phyloP scores from a whole-genome alignment of 2,113 vertebrate genomes.

The Chionis minor region DNA sequence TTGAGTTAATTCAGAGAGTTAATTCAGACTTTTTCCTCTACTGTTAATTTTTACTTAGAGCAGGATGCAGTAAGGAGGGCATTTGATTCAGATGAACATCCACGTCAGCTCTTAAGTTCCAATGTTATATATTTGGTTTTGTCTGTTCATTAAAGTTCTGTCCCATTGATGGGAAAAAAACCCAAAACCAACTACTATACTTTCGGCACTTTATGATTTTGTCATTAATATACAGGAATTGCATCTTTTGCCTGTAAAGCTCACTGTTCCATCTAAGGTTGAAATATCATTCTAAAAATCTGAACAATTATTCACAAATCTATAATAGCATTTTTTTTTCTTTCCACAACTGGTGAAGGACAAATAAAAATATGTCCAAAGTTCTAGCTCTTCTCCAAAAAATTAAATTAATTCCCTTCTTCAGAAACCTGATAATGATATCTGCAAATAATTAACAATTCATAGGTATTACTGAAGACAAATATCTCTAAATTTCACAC shows the following conservation, averaged over 20 bases:
- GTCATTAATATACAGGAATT: not conserved
- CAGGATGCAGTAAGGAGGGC: not conserved
- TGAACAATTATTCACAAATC: not conserved
- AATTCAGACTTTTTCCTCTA: not conserved
- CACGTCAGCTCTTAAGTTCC: not conserved
- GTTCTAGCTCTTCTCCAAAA: not conserved
- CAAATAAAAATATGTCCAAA: not conserved
- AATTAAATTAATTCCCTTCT: not conserved
- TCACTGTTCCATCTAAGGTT: not conserved
- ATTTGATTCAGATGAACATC: not conserved
- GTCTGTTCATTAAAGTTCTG: not conserved
- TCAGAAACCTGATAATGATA: not conserved
- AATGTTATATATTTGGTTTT: not conserved
- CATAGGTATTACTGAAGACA: not conserved
- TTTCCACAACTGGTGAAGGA: not conserved
- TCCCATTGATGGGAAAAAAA: not conserved
- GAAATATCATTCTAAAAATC: not conserved
- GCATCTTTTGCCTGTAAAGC: accelerated
- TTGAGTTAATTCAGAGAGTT: not conserved
- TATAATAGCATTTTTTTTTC: not conserved
- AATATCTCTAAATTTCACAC: not conserved
- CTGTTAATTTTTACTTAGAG: not conserved
- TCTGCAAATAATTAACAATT: not conserved
- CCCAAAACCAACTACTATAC: not conserved
- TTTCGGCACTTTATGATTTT: not conserved